These are phyloP conservation scores for Xenentodon cancila DNA, from an alignment of 2,797 vertebrate species.

Conservation along the genomic window DNA sequence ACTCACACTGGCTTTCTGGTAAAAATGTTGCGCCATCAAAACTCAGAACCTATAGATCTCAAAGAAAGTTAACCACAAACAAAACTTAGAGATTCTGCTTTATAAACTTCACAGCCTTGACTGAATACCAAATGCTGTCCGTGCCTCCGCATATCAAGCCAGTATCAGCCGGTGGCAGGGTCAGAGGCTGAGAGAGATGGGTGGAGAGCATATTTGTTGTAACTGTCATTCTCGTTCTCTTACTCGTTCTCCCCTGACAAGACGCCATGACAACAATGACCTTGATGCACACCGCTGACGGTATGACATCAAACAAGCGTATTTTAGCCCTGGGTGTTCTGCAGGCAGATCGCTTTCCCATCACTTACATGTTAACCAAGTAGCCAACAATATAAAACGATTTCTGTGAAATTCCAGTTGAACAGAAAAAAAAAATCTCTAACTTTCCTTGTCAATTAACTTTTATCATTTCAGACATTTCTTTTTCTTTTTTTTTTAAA, in stretches of 20 bases:
- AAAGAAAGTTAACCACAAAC: constrained; percentile 20
- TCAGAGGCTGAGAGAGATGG: constrained; percentile 46
- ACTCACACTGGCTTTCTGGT: constrained; percentile 15
- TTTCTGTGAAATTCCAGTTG: no score
- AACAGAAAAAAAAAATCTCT: no score
- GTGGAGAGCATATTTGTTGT: constrained; percentile 48
- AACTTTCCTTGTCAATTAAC: no score
- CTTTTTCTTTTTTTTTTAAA: no score
- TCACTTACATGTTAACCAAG: background rate
- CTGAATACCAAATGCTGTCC: constrained; percentile 42
- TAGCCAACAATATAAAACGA: background rate
- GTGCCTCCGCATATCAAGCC: constrained; percentile 55
- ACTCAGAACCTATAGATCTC: constrained; percentile 6
- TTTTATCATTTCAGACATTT: no score
- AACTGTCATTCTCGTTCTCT: constrained; percentile 56
- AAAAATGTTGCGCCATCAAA: constrained; percentile 9
- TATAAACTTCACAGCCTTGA: constrained; percentile 30
- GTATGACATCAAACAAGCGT: constrained; percentile 37
- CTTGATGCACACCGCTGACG: constrained; percentile 51
- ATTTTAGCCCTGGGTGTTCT: constrained; percentile 13
- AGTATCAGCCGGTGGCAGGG: constrained; percentile 40
- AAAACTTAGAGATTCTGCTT: constrained; percentile 11
- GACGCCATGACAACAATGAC: constrained; percentile 58
- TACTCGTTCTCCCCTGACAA: constrained; percentile 51
- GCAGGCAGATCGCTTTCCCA: constrained; percentile 3